Conservation (phyloP, 2,888 invertebrate genomes). For the Clunio marinus region DNA sequence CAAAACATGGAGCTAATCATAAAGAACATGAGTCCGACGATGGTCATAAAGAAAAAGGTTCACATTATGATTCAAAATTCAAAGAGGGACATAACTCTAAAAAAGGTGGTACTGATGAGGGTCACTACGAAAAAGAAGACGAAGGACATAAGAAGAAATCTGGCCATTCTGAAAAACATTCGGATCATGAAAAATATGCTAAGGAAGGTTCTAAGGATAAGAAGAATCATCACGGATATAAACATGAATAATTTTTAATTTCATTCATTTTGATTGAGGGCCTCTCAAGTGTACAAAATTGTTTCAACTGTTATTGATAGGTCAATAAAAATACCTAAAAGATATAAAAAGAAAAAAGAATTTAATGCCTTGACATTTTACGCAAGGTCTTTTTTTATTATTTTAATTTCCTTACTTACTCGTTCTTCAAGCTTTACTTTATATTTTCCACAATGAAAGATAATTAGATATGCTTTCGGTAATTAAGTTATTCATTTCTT, state of each 20-base stretch:
- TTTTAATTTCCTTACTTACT: too few species aligned
- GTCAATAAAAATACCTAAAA: too few species aligned
- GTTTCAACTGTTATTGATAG: too few species aligned
- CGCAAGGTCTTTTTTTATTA: too few species aligned
- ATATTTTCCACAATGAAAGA: too few species aligned
- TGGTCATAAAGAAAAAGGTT: conserved; percentile 46
- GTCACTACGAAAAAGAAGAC: conserved; percentile 46
- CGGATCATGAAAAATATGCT: conserved; percentile 46
- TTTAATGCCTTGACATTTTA: too few species aligned
- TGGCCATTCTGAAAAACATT: conserved; percentile 46
- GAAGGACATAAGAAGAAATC: conserved; percentile 46
- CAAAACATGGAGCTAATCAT: conserved; percentile 47
- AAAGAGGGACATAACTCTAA: conserved; percentile 46
- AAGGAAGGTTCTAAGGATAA: conserved; percentile 46
- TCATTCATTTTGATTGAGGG: background rate
- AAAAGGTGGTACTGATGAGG: conserved; percentile 47
- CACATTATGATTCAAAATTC: conserved; percentile 45
- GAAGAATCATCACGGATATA: conserved; percentile 44
- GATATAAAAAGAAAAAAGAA: too few species aligned
- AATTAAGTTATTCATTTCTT: too few species aligned
- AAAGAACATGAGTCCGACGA: conserved; percentile 46
- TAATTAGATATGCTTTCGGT: too few species aligned
- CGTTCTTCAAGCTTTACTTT: too few species aligned
- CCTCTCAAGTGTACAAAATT: too few species aligned
- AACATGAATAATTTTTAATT: conserved; percentile 12